Conservation (phyloP, 2,113 vertebrate genomes). For the Periophthalmus modestus region DNA sequence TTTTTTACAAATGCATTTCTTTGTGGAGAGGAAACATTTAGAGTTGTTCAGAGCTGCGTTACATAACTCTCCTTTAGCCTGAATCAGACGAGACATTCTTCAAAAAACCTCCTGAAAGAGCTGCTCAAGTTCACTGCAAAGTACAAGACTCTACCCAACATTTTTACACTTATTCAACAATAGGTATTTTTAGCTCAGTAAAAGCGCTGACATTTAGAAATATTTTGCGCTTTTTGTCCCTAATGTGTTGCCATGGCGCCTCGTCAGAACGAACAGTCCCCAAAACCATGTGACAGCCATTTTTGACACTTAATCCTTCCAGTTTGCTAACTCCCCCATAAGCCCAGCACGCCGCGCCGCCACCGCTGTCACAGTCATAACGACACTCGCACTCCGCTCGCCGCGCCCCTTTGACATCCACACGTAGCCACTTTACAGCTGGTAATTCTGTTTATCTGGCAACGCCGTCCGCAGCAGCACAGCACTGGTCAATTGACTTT, state of each 20-base stretch:
- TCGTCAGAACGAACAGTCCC: constrained; percentile 15
- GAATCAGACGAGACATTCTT: not conserved
- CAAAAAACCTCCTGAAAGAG: too few species aligned
- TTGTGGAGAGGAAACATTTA: too few species aligned
- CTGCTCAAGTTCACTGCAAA: not conserved
- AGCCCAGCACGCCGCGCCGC: constrained; percentile 29
- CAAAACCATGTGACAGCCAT: constrained; percentile 23
- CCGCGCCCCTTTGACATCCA: constrained; percentile 37
- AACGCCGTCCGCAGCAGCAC: constrained; percentile 40
- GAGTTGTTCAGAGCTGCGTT: too few species aligned
- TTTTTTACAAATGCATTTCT: too few species aligned
- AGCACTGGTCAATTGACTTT: constrained; percentile 59
- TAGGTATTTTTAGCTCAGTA: not conserved
- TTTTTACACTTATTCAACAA: not conserved
- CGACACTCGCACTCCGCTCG: constrained; percentile 28
- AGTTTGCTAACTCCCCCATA: constrained; percentile 53
- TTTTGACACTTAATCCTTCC: constrained; percentile 10
- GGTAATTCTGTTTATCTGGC: constrained; percentile 46
- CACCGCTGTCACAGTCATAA: constrained; percentile 39
- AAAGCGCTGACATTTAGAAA: constrained; percentile 7
- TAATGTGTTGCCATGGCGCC: constrained; percentile 1
- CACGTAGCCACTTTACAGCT: constrained; percentile 34
- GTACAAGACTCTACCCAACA: not conserved
- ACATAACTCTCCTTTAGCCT: not conserved
- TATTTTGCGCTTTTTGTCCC: not conserved